Conservation (phyloP, 2,113 vertebrate genomes). For the Odocoileus hemionus region DNA sequence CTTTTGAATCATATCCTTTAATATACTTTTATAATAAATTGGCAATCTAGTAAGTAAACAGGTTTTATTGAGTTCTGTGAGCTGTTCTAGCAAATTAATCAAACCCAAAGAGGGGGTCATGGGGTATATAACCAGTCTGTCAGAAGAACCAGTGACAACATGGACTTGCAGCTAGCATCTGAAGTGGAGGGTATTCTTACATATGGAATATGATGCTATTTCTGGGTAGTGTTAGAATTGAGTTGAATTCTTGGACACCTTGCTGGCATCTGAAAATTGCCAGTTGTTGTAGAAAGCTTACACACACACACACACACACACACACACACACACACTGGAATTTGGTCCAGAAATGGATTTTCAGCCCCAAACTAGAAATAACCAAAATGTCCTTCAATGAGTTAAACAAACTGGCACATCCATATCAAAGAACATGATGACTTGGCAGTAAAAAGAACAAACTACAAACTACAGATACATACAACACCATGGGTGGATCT, state of each 20-base stretch:
- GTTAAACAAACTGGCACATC: not conserved
- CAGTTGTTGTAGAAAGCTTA: not conserved
- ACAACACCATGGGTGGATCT: not conserved
- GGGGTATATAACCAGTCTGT: not conserved
- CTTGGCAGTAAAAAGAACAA: not conserved
- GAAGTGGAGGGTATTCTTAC: not conserved
- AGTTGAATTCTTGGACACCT: not conserved
- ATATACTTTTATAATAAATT: not conserved
- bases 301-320: not conserved
- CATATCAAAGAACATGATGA: not conserved
- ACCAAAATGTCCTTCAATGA: not conserved
- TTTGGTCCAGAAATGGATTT: not conserved
- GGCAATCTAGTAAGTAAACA: not conserved
- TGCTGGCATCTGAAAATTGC: not conserved
- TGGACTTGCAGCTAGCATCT: not conserved
- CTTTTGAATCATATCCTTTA: not conserved
- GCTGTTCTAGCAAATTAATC: not conserved
- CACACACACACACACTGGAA: not conserved
- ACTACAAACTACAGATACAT: not conserved
- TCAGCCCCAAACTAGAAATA: not conserved
- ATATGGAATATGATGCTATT: not conserved
- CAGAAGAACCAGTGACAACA: not conserved
- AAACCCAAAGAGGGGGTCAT: not conserved
- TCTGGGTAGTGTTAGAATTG: not conserved
- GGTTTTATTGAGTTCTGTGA: not conserved